phyloP scores from a whole-genome alignment of 2,888 invertebrate genomes.

The Escarpia spicata region DNA sequence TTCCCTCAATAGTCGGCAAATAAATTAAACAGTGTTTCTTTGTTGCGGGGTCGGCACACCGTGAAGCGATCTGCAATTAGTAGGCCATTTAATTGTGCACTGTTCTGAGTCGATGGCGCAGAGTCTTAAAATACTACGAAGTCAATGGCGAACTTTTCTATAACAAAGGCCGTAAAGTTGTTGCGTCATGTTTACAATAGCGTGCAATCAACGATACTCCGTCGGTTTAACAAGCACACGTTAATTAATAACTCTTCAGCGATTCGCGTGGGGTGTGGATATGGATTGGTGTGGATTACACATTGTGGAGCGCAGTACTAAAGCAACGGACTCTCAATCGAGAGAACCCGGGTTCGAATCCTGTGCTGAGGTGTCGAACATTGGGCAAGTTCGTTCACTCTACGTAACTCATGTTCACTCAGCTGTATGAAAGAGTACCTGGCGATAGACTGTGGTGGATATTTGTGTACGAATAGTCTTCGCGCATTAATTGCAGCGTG shows the following conservation, averaged over 20 bases:
- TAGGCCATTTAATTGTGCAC: background rate
- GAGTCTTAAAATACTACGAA: background rate
- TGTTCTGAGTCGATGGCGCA: background rate
- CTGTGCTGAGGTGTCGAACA: too few species aligned
- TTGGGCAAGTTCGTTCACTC: too few species aligned
- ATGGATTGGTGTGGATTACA: background rate
- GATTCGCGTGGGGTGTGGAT: background rate
- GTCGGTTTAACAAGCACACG: background rate
- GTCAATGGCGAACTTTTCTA: background rate
- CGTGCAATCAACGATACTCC: background rate
- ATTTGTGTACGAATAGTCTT: too few species aligned
- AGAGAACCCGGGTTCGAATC: too few species aligned
- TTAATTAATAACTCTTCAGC: background rate
- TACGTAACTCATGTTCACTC: too few species aligned
- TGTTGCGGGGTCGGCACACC: background rate
- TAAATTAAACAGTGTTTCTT: background rate
- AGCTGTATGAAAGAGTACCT: too few species aligned
- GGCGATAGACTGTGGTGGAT: too few species aligned
- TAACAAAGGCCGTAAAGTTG: background rate
- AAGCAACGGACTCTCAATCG: too few species aligned
- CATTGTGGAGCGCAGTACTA: background rate
- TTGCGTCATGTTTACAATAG: slow-evolving; percentile 8
- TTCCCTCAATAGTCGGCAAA: background rate
- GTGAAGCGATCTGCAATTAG: slow-evolving; percentile 5
- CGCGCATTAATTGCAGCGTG: too few species aligned